Evolutionary conservation across 1,140 invertebrate species (phyloP).

Genomic region (Sycophila sp.): DNA sequence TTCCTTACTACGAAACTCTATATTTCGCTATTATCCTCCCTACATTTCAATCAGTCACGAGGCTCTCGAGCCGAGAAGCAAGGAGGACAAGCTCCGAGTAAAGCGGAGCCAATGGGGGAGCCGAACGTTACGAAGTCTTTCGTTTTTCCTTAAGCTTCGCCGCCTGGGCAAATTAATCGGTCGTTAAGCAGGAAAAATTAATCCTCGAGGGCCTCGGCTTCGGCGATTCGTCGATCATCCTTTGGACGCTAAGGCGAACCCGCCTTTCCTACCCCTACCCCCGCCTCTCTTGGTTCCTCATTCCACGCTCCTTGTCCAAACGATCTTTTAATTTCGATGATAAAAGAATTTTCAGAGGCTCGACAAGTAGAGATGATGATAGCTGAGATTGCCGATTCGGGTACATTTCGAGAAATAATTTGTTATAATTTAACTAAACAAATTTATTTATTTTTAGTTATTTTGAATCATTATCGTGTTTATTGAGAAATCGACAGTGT

Average conservation of each 20-base stretch:
- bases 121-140: conserved; percentile 5
- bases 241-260: neutral
- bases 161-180: conserved; percentile 54
- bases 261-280: neutral
- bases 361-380: conserved; percentile 6
- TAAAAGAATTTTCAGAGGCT: conserved; percentile 29
- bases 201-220: conserved; percentile 38
- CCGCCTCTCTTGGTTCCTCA: neutral
- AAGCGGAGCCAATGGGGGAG: conserved; percentile 35
- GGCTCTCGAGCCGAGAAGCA: conserved; percentile 17
- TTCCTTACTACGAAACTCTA: too few relatives aligned
- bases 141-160: conserved; percentile 42
- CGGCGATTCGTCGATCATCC: conserved; percentile 27
- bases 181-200: conserved; percentile 60
- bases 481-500: too few relatives aligned
- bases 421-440: neutral
- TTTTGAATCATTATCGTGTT: too few relatives aligned
- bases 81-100: neutral
- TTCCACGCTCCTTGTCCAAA: neutral
- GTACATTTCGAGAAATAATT: conserved; percentile 5
- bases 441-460: too few relatives aligned
- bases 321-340: conserved; percentile 30
- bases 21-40: conserved; percentile 34
- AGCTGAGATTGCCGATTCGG: conserved; percentile 12
- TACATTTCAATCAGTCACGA: conserved; percentile 64